Base-by-base conservation (phyloP, 2,797 vertebrate species). In the Clarias fuscus region DNA sequence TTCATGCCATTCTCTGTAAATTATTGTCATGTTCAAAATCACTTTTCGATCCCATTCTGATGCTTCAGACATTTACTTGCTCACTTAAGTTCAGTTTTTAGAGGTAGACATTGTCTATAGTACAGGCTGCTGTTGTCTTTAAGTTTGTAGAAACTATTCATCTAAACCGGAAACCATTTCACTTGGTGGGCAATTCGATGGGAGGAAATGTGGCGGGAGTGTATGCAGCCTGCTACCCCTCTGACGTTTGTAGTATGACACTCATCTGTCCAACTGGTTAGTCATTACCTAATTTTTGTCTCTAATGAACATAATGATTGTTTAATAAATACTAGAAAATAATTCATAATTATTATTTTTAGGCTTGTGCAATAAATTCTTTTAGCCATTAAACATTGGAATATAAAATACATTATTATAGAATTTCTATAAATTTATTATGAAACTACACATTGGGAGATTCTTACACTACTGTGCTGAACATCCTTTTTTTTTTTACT, bases 181-280 rank as follows among this genome's bases (percentile, higher is more conserved):
- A 99, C 91, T 91, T 99, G 83, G 93, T 98, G 77, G 98, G 98
- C 85, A 98, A 96, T 43, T 97, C 97, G 58, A 99, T 99, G 98
- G 98, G 98, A 0, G 98, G 98, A 83, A 95, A 97, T 0, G 96
- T 99, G 82, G 98, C 98, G 0, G 98, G 98, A 0, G 97, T 99
- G 65, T 99, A 99, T 0, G 97, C 97, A 4, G 97, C 98, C 81
- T 94, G 92, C 86, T 97, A 98, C 86, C 96, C 97, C 0, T 93
- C 96, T 4, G 97, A 99, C 3, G 84, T 99, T 92, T 97, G 96
- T 87, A 96, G 97, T 90, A 93, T 99, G 88, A 96, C 94, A 48
- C 97, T 99, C n/a, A 97, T 99, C 87, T 99, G 97, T 91, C 98
- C 98, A 84, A 96, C 96, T 72, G 98, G 98, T 99, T 90, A 94